A percentile compares a stretch with the other conserved stretches of the same genome.
These are phyloP conservation scores for Busseola fusca DNA, from an alignment of 2,888 invertebrate genomes.

Conservation along the genomic window DNA sequence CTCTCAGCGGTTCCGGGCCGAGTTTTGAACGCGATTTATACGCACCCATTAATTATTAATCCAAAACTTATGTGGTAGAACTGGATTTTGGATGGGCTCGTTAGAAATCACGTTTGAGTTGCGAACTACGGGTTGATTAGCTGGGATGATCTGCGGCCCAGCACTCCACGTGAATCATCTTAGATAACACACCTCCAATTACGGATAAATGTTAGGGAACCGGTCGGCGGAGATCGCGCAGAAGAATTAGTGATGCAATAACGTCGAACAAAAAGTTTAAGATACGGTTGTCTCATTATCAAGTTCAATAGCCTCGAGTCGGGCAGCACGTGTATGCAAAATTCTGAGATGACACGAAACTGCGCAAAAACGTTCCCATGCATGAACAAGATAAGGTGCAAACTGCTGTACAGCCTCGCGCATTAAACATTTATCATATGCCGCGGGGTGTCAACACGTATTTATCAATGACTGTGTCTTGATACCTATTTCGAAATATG, in stretches of 20 bases:
- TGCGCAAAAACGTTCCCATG: slow-evolving; percentile 82
- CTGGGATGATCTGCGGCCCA: slow-evolving; percentile 35
- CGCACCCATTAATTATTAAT: slow-evolving; percentile 79
- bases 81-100: slow-evolving; percentile 73
- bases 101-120: slow-evolving; percentile 57
- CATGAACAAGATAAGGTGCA: slow-evolving; percentile 80
- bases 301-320: slow-evolving; percentile 88
- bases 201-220: slow-evolving; percentile 61
- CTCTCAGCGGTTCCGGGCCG: slow-evolving; percentile 85
- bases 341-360: slow-evolving; percentile 70
- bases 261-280: slow-evolving; percentile 76
- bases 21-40: slow-evolving; percentile 78
- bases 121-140: slow-evolving; percentile 23
- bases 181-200: slow-evolving; percentile 61
- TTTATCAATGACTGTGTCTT: slow-evolving; percentile 83
- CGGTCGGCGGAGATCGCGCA: slow-evolving; percentile 66
- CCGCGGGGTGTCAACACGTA: slow-evolving; percentile 82
- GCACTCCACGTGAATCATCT: slow-evolving; percentile 67
- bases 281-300: slow-evolving; percentile 86
- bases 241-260: slow-evolving; percentile 84
- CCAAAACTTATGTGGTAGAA: slow-evolving; percentile 73
- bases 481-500: slow-evolving; percentile 70
- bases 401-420: slow-evolving; percentile 72
- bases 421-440: slow-evolving; percentile 82
- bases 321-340: slow-evolving; percentile 88